Evolutionary conservation across 2,113 vertebrate genomes (phyloP), one percentile per base, ranked within the genome.

Genomic region (Cathartes aura): DNA sequence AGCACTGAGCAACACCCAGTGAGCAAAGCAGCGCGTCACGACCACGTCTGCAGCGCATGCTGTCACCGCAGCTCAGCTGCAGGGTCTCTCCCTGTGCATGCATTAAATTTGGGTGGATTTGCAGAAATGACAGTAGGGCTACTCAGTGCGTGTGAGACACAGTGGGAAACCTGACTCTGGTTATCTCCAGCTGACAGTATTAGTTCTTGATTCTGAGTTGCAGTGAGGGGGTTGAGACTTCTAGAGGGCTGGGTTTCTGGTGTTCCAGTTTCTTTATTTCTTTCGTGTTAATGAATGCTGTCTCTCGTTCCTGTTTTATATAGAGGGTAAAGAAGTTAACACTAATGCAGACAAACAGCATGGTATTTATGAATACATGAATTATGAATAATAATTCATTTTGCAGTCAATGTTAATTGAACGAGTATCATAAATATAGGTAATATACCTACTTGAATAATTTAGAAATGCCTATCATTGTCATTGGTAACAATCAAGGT

Each of bases 81-180:
- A 42, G 45, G 9, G 24, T 8, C 45, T 34, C 13, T 52, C n/a
- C 34, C 17, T 12, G 6, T 2, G 10, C 30, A 1, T 1, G 2
- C 3, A 0, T 19, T 26, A 23, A 16, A 29, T 15, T 8, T 9
- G 32, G 6, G 34, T 12, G 27, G 26, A 15, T 60, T 32, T 62
- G 32, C 53, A 27, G 48, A 45, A 43, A 34, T 18, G 38, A 15
- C 48, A 5, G 5, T 1, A 18, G 17, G 20, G 36, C 36, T 73
- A 2, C 24, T 17, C 22, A 5, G 4, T 6, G 32, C 18, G 5
- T 3, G 0, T 2, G 26, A 58, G 66, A 13, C 40, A 17, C 34
- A 9, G 26, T 15, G 34, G 21, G 47, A 42, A 79, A 23, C 24
- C 29, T 5, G 34, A 11, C 36, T 43, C 24, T 43, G 17, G 15